A percentile compares a stretch with the other conserved stretches of the same genome.
phyloP scores from a whole-genome alignment of 2,888 invertebrate species.

The Coronaproctus castanopsis region DNA sequence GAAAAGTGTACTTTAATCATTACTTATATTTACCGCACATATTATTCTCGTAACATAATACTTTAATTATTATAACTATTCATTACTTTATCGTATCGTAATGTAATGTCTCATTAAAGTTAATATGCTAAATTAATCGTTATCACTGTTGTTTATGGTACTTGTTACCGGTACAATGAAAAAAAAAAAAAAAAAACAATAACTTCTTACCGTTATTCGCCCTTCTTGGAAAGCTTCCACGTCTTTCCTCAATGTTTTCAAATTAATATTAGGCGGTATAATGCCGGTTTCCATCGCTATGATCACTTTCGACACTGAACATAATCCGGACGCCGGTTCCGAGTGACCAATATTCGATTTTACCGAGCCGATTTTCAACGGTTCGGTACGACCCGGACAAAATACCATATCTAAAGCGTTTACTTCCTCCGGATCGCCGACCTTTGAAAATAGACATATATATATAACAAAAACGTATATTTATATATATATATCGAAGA shows the following conservation, averaged over 20 bases:
- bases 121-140: no score
- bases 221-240: constrained; percentile 37
- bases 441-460: constrained; percentile 24
- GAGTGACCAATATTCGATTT: constrained; percentile 90
- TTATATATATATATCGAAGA: not conserved
- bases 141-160: no score
- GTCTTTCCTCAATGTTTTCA: constrained; percentile 34
- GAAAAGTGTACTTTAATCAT: no score
- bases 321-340: constrained; percentile 67
- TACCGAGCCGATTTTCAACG: constrained; percentile 68
- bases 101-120: no score
- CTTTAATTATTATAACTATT: no score
- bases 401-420: constrained; percentile 60
- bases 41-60: no score
- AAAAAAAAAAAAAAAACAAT: no score
- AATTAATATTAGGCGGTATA: constrained; percentile 76
- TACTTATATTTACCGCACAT: no score
- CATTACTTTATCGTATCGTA: no score
- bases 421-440: constrained; percentile 84
- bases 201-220: constrained; percentile 24
- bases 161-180: no score
- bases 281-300: constrained; percentile 58
- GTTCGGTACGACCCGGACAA: constrained; percentile 48
- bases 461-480: not conserved
- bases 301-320: constrained; percentile 60